Conservation (phyloP, 1,140 invertebrate genomes). For the Schlechtendalia chinensis region DNA sequence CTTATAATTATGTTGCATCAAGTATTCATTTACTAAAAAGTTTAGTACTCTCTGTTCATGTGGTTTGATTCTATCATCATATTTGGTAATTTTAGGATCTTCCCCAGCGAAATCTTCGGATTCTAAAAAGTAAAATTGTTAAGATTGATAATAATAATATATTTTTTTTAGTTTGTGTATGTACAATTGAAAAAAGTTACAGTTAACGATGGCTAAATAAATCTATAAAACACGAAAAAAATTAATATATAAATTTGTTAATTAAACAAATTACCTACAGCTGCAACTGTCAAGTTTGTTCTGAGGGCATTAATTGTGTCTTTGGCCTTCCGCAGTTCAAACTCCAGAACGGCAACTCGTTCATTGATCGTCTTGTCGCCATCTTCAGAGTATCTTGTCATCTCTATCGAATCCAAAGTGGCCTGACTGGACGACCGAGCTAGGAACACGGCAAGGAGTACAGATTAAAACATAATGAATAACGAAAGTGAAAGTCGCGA, state of each 20-base stretch:
- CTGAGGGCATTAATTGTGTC: constrained; percentile 81
- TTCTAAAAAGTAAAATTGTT: constrained; percentile 57
- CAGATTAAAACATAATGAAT: not conserved
- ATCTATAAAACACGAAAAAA: no score
- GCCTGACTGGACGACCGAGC: constrained; percentile 83
- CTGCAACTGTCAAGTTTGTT: constrained; percentile 76
- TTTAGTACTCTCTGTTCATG: constrained; percentile 83
- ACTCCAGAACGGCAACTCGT: constrained; percentile 80
- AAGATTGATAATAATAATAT: no score
- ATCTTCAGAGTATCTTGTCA: constrained; percentile 85
- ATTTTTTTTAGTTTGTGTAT: no score
- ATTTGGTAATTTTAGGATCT: constrained; percentile 17
- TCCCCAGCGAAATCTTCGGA: constrained; percentile 59
- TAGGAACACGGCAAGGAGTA: constrained; percentile 56
- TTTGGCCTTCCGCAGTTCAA: constrained; percentile 83
- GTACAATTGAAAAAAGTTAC: no score
- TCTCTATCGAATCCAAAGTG: constrained; percentile 84
- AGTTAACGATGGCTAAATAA: no score
- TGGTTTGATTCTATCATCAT: constrained; percentile 67
- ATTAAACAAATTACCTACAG: constrained; percentile 59
- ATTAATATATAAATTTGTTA: not conserved
- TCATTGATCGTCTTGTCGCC: constrained; percentile 74
- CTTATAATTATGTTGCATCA: constrained; percentile 78
- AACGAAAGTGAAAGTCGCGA: not conserved
- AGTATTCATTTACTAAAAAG: constrained; percentile 85